Percentiles rank a stretch among this genome's conserved stretches.
These are phyloP conservation scores for Zingel zingel DNA, from an alignment of 2,113 vertebrate genomes.

Conservation along the genomic window DNA sequence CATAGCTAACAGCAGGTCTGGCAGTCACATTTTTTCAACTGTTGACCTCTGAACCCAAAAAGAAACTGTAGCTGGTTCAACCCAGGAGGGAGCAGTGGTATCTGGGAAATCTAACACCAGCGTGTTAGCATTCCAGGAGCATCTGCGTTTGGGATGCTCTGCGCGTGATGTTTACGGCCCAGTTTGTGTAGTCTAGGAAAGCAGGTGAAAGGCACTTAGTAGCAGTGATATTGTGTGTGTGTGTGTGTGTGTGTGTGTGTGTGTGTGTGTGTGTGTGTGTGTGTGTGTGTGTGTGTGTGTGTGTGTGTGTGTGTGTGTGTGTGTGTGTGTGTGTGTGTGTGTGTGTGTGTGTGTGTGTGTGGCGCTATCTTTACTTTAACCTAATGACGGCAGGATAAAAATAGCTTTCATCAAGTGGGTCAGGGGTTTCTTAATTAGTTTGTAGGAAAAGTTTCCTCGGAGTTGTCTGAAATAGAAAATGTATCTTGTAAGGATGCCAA, in stretches of 20 bases:
- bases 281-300: too few relatives aligned
- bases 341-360: too few relatives aligned
- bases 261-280: too few relatives aligned
- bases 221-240: slow-evolving; percentile 46
- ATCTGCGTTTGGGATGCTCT: slow-evolving; percentile 60
- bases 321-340: too few relatives aligned
- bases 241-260: too few relatives aligned
- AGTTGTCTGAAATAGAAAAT: slow-evolving; percentile 29
- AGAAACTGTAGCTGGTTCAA: slow-evolving; percentile 46
- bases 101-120: slow-evolving; percentile 78
- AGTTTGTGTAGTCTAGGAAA: slow-evolving; percentile 67
- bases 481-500: not conserved
- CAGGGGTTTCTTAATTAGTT: slow-evolving; percentile 35
- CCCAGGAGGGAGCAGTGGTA: slow-evolving; percentile 45
- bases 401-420: slow-evolving; percentile 56
- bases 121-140: slow-evolving; percentile 75
- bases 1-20: slow-evolving; percentile 6
- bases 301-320: too few relatives aligned
- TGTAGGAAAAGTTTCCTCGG: not conserved
- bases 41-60: slow-evolving; percentile 69
- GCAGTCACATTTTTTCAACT: slow-evolving; percentile 49
- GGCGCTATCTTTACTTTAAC: slow-evolving; percentile 37
- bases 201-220: slow-evolving; percentile 40
- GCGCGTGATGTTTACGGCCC: slow-evolving; percentile 60
- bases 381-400: slow-evolving; percentile 33